Percentiles rank a stretch among this genome's conserved stretches.
Evolutionary conservation across 2,888 invertebrate species (phyloP).

Genomic region (Limnephilus lunatus): DNA sequence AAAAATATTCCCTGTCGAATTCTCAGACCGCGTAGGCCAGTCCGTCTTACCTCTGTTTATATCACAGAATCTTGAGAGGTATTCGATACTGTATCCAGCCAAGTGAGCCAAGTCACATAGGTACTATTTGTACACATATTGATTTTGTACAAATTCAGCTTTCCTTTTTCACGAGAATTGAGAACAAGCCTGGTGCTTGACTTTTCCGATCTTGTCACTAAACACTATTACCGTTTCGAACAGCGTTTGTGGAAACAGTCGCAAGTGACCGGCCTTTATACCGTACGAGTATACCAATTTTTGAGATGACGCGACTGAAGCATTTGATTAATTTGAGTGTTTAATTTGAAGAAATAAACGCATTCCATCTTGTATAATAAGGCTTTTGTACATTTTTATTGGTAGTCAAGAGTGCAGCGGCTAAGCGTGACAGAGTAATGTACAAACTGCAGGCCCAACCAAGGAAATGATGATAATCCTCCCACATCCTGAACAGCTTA

Average conservation of each 20-base stretch:
- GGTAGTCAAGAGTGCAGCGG: not conserved
- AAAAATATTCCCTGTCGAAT: conserved; percentile 40
- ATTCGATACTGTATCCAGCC: not conserved
- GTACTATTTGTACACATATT: not conserved
- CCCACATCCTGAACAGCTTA: not conserved
- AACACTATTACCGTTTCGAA: too few species aligned
- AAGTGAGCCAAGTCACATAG: not conserved
- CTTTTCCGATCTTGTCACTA: too few species aligned
- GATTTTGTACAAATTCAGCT: not conserved
- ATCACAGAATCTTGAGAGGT: conserved; percentile 2
- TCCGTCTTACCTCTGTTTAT: not conserved
- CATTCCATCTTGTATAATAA: too few species aligned
- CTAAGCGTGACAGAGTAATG: not conserved
- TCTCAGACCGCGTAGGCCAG: conserved; percentile 38
- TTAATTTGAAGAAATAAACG: too few species aligned
- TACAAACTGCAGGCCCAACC: not conserved
- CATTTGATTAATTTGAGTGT: too few species aligned
- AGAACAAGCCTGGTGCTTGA: not conserved
- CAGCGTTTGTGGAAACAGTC: too few species aligned
- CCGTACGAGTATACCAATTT: too few species aligned
- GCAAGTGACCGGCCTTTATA: too few species aligned
- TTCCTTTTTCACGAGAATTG: not conserved
- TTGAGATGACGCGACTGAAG: too few species aligned
- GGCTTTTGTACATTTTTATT: too few species aligned
- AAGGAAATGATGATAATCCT: not conserved